Evolutionary conservation across 2,113 vertebrate genomes (phyloP).

Genomic region (Hipposideros armiger): DNA sequence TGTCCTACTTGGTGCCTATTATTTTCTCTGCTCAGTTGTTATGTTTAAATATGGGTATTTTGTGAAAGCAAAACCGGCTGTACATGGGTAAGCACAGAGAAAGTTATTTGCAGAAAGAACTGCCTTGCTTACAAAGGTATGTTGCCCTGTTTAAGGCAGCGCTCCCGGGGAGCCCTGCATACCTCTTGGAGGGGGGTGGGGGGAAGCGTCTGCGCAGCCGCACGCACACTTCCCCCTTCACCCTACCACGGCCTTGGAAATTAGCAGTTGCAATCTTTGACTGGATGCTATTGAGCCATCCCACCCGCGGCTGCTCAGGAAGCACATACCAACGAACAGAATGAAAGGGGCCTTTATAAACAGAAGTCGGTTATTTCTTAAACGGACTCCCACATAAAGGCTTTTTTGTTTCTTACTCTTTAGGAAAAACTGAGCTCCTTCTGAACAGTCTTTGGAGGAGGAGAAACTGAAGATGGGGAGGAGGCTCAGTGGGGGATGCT

Average conservation of each 20-base stretch:
- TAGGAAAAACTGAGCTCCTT: slow-evolving; percentile 75
- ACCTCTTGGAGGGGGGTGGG: too few relatives aligned
- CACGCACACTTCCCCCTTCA: not conserved
- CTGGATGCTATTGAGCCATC: slow-evolving; percentile 14
- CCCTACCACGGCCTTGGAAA: not conserved
- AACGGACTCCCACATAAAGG: slow-evolving; percentile 77
- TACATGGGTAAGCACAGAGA: not conserved
- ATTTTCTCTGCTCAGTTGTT: slow-evolving; percentile 12
- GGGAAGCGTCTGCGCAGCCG: not conserved
- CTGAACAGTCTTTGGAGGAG: slow-evolving; percentile 27
- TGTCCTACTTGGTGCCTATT: slow-evolving; percentile 11
- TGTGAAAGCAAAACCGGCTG: slow-evolving; percentile 48
- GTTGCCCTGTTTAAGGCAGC: not conserved
- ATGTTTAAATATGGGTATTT: slow-evolving; percentile 44
- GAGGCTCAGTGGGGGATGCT: not conserved
- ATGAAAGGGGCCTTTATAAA: slow-evolving; percentile 78
- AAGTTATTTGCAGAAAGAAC: not conserved
- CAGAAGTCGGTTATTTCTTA: slow-evolving; percentile 63
- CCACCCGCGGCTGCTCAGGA: slow-evolving; percentile 65
- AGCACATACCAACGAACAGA: slow-evolving; percentile 55
- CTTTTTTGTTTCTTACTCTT: slow-evolving; percentile 72
- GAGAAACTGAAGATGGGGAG: not conserved
- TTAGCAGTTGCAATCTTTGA: not conserved
- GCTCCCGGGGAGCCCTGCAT: not conserved
- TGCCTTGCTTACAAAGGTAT: not conserved